Evolutionary conservation across 2,113 vertebrate genomes (phyloP), one percentile per base, ranked within the genome.

Genomic region (Aptenodytes patagonicus): DNA sequence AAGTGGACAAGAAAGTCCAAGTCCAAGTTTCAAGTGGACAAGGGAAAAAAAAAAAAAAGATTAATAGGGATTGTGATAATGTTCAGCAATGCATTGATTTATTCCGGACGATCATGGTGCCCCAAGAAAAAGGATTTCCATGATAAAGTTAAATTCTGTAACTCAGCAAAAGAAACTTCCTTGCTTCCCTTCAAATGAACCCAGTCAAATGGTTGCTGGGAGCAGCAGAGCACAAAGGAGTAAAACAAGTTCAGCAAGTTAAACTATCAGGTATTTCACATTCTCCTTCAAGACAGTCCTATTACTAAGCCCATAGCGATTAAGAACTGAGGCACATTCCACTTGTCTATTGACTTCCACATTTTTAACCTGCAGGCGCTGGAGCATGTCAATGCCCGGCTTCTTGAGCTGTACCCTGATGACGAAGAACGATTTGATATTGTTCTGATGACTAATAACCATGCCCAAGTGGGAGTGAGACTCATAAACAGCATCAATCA

Each of bases 401-500:
- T 99, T 83, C 98, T 99, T 54, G 89, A 98, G 13, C 98, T 99
- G 55, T 99, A 99, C 93, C 99, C 99, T 5, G 98, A 99, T 24
- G 99, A 99, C 13, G 99, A 99, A 94, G 99, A 99, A 86, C 98
- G 99, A 90, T 99, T 99, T 97, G 99, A 99, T 98, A 99, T 99
- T 68, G 99, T 99, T 61, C 98, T 99, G 88, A 99, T 99, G 99
- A 99, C 99, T 78, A 99, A 99, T 97, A 99, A 99, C 98, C 99
- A 99, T 71, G 99, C 99, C 93, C 99, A 99, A 95, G 99, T 99
- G 44, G 99, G 99, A 89, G 99, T 99, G 80, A 98, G 99, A 65
- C 99, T 99, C 96, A 99, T 99, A 97, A 99, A 99, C 98, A 99
- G 99, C 98, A 99, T 99, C 95, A 99, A 99, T 98, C 98, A 99